Evolutionary conservation across 2,888 invertebrate genomes (phyloP).

Genomic region (Torymus tubicola): DNA sequence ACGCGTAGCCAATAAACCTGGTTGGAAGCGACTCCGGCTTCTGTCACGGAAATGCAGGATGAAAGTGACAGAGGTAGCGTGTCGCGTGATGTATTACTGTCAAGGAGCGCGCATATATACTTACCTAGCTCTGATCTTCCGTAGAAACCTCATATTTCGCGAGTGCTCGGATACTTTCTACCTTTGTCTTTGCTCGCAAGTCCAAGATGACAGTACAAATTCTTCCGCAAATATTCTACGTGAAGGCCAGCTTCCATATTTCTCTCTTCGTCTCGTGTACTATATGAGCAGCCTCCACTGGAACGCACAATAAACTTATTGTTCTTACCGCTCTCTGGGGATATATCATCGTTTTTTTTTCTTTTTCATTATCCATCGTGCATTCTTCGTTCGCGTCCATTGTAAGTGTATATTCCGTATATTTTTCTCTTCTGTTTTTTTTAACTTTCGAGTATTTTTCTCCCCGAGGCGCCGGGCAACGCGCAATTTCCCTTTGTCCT

Average conservation of each 20-base stretch:
- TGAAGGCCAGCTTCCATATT: neutral
- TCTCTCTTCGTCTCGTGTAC: neutral
- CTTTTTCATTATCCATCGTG: conserved; percentile 2
- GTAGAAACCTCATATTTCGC: no score
- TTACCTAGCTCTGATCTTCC: no score
- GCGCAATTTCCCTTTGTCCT: neutral
- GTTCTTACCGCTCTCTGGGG: neutral
- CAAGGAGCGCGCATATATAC: no score
- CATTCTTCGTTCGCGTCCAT: neutral
- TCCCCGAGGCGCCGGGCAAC: neutral
- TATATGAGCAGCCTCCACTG: neutral
- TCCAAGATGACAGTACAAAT: conserved; percentile 3
- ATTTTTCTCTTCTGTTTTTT: neutral
- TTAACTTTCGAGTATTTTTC: neutral
- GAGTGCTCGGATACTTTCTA: no score
- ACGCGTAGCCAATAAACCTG: no score
- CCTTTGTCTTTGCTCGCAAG: no score
- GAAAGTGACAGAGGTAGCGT: no score
- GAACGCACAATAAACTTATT: conserved; percentile 15
- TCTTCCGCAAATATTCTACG: neutral
- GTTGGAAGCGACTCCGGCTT: no score
- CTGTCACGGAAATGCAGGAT: no score
- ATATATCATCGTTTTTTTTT: neutral
- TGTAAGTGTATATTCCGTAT: neutral
- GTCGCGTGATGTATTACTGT: no score